Percentiles rank a stretch among this genome's conserved stretches.
phyloP scores from a whole-genome alignment of 2,797 vertebrate genomes.

The Knipowitschia caucasica region DNA sequence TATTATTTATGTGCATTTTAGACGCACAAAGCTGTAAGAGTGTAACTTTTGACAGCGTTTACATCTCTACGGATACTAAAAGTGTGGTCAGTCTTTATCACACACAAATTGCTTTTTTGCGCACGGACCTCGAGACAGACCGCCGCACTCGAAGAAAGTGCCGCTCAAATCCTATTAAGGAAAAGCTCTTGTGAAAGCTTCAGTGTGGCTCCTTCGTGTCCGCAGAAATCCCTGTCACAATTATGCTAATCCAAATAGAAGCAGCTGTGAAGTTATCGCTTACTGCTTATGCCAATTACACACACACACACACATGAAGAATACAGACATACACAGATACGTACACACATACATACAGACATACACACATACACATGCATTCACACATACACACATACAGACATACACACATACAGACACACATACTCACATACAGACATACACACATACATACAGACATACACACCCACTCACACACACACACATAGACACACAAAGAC shows the following conservation, averaged over 20 bases:
- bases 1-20: neutral
- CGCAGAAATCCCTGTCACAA: slow-evolving; percentile 61
- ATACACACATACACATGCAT: slow-evolving; percentile 28
- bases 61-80: too few species aligned
- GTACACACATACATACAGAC: slow-evolving; percentile 20
- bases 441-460: too few species aligned
- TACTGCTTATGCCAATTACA: slow-evolving; percentile 45
- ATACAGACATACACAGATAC: slow-evolving; percentile 24
- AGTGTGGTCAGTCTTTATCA: too few species aligned
- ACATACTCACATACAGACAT: slow-evolving; percentile 27
- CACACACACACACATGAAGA: slow-evolving; percentile 25
- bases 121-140: slow-evolving; percentile 23
- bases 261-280: slow-evolving; percentile 60
- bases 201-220: slow-evolving; percentile 65
- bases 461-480: too few species aligned
- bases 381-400: too few species aligned
- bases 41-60: too few species aligned
- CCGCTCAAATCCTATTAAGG: slow-evolving; percentile 65
- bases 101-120: neutral
- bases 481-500: slow-evolving; percentile 25
- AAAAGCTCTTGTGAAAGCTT: slow-evolving; percentile 32
- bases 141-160: slow-evolving; percentile 33
- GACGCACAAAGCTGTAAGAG: too few species aligned
- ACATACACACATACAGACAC: slow-evolving; percentile 23
- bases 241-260: slow-evolving; percentile 73